These are phyloP conservation scores for Cecidostiba fungosa DNA, from an alignment of 2,888 invertebrate genomes.

Conservation along the genomic window DNA sequence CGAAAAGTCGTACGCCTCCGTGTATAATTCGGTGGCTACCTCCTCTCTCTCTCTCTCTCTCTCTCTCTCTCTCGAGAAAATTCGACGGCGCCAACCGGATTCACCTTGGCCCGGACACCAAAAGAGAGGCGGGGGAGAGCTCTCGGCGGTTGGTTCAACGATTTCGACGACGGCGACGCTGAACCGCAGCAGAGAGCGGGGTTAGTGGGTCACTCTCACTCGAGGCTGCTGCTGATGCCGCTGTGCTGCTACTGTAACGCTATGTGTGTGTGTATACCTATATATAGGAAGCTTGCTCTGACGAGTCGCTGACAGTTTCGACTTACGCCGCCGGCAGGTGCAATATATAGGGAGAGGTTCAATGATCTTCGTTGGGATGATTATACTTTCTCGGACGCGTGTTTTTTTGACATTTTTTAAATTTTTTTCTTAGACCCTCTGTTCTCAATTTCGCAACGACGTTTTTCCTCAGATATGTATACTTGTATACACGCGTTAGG, in stretches of 20 bases:
- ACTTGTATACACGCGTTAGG: background rate
- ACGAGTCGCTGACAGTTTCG: slow-evolving; percentile 49
- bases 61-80: slow-evolving; percentile 43
- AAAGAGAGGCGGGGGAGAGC: background rate
- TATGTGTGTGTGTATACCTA: slow-evolving; percentile 33
- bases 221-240: too few species aligned
- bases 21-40: background rate
- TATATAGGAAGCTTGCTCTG: background rate
- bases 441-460: background rate
- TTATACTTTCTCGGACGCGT: background rate
- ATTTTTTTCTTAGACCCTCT: too few species aligned
- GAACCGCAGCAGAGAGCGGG: slow-evolving; percentile 68
- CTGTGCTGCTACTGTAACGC: background rate
- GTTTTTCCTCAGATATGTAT: background rate
- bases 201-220: slow-evolving; percentile 79
- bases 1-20: slow-evolving; percentile 36
- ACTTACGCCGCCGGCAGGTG: slow-evolving; percentile 39
- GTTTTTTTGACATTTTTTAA: background rate
- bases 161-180: slow-evolving; percentile 62
- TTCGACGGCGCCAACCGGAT: slow-evolving; percentile 54
- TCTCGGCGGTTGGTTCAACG: slow-evolving; percentile 61
- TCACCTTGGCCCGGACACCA: slow-evolving; percentile 56
- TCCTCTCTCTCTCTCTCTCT: background rate
- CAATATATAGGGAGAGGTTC: slow-evolving; percentile 25
- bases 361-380: slow-evolving; percentile 15